Base-by-base conservation (phyloP, 2,888 invertebrate species). In the Apantesis nais region DNA sequence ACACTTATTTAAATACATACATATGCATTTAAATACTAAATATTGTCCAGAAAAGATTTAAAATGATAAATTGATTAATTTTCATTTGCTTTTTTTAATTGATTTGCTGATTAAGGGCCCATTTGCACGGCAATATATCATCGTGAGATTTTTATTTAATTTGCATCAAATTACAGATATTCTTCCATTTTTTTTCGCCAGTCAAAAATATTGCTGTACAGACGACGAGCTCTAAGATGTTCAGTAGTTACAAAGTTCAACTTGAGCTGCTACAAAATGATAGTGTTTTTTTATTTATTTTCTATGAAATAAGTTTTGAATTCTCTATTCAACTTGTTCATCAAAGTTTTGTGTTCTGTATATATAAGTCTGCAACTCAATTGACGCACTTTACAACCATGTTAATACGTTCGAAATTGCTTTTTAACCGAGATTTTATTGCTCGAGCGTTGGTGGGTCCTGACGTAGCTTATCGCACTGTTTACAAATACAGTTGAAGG, bases 381-480 rank as follows among this genome's bases (percentile, higher is more conserved):
- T 71, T 66, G 63, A 44, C 39, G 7, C 12, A 39, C 31, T 79
- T 79, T 75, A 79, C 70, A 66, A 55, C 68, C 14, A 66, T 79
- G 75, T 81, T 79, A 81, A 65, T 70, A 25, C 67, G 58, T 67
- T 67, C 22, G 60, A 58, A 73, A 78, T 41, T 70, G 63, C 70
- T 61, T 73, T 79, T 71, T 64, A 71, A 73, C 70, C n/a, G 66
- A 44, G 31, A 29, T 72, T 80, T 76, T 80, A 80, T 75, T 63
- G 34, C 65, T 66, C 16, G 34, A 63, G 41, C n/a, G 31, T 62
- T 70, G 68, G 73, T 76, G 73, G 66, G 66, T 70, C 64, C 61
- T 55, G 61, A 60, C n/a, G 71, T 31, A 55, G 55, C 68, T 62
- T 67, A 74, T 71, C 74, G 64, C 14, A 4, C 12, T 62, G 25